Percentiles rank a stretch among this genome's conserved stretches.
Conservation (phyloP, 2,888 invertebrate genomes). For the Uropetala carovei region DNA sequence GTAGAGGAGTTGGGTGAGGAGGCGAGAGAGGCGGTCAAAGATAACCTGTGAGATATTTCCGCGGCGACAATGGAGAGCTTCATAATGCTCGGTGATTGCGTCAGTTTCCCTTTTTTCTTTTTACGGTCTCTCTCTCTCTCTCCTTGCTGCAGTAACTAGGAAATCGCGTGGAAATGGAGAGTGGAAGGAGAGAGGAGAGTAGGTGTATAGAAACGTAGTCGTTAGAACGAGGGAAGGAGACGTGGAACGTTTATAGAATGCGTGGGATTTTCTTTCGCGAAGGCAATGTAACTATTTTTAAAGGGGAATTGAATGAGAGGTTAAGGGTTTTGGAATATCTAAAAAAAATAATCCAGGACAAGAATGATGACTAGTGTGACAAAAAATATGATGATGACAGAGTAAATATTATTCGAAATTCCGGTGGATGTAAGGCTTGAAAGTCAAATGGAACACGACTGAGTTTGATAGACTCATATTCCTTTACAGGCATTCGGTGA, state of each 20-base stretch:
- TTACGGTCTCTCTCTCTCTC: neutral
- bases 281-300: neutral
- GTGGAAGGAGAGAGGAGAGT: neutral
- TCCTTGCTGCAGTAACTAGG: neutral
- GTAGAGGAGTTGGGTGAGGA: neutral
- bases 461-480: too few species aligned
- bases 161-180: neutral
- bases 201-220: neutral
- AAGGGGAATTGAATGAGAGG: conserved; percentile 49
- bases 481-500: too few species aligned
- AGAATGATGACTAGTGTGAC: neutral
- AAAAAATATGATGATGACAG: neutral
- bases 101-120: neutral
- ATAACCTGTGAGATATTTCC: conserved; percentile 5
- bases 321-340: conserved; percentile 21
- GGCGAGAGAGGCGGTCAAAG: conserved; percentile 11
- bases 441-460: neutral
- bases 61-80: conserved; percentile 37
- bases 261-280: conserved; percentile 12
- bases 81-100: conserved; percentile 45
- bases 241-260: neutral
- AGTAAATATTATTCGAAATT: neutral
- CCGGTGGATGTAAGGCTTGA: neutral
- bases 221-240: neutral
- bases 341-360: neutral